Conservation (phyloP, 1,140 invertebrate species). For the Drosophila kanapiae region DNA sequence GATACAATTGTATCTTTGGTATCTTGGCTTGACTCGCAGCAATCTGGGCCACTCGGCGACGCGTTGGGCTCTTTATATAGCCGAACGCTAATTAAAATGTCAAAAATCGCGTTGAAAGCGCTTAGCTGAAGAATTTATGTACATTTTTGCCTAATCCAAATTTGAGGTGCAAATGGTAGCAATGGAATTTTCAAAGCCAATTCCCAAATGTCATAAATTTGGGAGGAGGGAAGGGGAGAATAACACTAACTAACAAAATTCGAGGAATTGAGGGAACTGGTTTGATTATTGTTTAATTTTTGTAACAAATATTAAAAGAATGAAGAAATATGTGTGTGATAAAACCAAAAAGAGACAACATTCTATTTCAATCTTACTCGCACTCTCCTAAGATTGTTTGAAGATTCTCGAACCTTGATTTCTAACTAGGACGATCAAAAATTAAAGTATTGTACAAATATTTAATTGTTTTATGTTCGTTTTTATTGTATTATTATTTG, state of each 20-base stretch:
- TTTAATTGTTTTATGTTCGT: no score
- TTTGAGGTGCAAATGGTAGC: conserved; percentile 27
- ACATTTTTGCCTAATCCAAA: conserved; percentile 59
- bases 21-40: conserved; percentile 51
- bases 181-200: conserved; percentile 75
- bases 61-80: conserved; percentile 32
- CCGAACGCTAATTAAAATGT: conserved; percentile 77
- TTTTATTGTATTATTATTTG: no score
- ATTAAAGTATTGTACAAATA: no score
- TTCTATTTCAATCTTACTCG: no score
- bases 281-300: no score
- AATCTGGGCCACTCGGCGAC: conserved; percentile 67
- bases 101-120: conserved; percentile 72
- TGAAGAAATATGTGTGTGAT: no score
- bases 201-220: conserved; percentile 53
- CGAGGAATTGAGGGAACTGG: no score
- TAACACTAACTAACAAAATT: not conserved
- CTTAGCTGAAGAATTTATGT: conserved; percentile 70
- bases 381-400: no score
- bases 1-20: conserved; percentile 63
- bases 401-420: no score
- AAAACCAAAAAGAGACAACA: no score
- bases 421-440: no score
- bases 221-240: not conserved
- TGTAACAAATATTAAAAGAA: not conserved